phyloP scores from a whole-genome alignment of 2,113 vertebrate species.

The Sturnira hondurensis region DNA sequence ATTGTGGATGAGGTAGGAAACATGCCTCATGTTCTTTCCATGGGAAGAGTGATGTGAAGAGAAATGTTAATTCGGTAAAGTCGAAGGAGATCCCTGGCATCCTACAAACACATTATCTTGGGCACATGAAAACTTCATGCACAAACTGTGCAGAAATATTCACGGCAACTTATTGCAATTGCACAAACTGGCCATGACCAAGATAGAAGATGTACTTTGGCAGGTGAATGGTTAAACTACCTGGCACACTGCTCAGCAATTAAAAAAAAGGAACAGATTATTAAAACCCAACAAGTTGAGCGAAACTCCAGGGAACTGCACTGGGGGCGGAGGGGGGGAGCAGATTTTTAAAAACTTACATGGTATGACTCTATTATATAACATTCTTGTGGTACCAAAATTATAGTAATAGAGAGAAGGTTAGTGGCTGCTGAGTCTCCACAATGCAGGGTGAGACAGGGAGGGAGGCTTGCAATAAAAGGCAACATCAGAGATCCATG shows the following conservation, averaged over 20 bases:
- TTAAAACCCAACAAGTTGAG: background rate
- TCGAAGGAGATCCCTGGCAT: background rate
- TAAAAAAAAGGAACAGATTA: background rate
- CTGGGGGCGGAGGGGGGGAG: background rate
- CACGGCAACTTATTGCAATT: background rate
- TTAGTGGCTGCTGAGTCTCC: background rate
- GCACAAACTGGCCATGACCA: background rate
- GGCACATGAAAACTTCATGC: background rate
- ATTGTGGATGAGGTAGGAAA: background rate
- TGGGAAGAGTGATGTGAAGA: background rate
- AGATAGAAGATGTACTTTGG: background rate
- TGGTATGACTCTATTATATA: background rate
- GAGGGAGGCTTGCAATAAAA: background rate
- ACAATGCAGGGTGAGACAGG: background rate
- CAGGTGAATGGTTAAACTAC: background rate
- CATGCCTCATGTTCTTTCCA: background rate
- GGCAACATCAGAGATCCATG: background rate
- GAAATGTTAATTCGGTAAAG: background rate
- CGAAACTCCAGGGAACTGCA: background rate
- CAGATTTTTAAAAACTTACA: background rate
- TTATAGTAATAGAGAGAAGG: background rate
- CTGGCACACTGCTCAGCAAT: background rate
- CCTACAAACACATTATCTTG: background rate
- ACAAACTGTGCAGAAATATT: background rate
- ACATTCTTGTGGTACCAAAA: background rate